These are phyloP conservation scores for Microtus montanus DNA, from an alignment of 2,113 vertebrate genomes.

Conservation along the genomic window DNA sequence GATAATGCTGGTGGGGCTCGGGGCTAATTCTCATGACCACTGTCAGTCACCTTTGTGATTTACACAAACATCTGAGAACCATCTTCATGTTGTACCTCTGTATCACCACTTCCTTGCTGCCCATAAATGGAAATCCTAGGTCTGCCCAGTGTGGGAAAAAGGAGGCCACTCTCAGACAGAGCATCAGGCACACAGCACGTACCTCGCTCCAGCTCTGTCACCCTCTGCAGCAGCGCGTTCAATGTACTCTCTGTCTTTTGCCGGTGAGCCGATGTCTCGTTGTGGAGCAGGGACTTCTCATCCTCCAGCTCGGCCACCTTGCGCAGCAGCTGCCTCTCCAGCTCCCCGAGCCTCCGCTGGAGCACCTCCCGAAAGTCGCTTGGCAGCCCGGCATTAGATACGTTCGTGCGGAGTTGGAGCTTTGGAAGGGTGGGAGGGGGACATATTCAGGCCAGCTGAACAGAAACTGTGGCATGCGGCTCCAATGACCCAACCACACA, in stretches of 20 bases:
- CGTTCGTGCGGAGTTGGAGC: constrained; percentile 91
- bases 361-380: constrained; percentile 94
- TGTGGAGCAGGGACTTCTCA: constrained; percentile 96
- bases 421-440: constrained; percentile 43
- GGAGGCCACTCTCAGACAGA: background rate
- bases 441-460: background rate
- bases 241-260: constrained; percentile 94
- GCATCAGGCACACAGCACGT: constrained; percentile 20
- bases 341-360: constrained; percentile 91
- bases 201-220: constrained; percentile 96
- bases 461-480: background rate
- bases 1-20: background rate
- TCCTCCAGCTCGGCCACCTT: constrained; percentile 97
- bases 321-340: constrained; percentile 94
- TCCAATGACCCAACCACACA: background rate
- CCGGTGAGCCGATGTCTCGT: constrained; percentile 94
- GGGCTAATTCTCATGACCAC: background rate
- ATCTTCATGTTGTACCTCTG: background rate
- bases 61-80: background rate
- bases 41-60: background rate
- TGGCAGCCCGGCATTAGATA: constrained; percentile 86
- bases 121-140: background rate
- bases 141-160: background rate
- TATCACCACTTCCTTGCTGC: background rate
- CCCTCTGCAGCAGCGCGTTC: constrained; percentile 94